A percentile compares a stretch with the other conserved stretches of the same genome.
phyloP scores from a whole-genome alignment of 2,888 invertebrate species.

The Tricholauxania praeusta region DNA sequence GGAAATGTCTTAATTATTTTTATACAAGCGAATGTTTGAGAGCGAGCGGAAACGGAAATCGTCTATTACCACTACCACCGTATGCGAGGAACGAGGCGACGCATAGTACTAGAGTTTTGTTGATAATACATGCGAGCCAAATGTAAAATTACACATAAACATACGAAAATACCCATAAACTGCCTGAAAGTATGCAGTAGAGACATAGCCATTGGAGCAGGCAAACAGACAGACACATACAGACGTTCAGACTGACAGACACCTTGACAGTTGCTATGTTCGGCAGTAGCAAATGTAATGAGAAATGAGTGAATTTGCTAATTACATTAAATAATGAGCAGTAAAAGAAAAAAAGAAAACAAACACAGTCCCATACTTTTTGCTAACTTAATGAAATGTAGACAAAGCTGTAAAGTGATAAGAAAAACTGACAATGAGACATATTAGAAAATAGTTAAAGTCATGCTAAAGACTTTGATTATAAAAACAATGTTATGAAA shows the following conservation, averaged over 20 bases:
- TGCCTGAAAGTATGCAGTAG: neutral
- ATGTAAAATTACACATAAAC: neutral
- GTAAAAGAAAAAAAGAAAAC: neutral
- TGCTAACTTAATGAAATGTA: neutral
- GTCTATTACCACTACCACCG: constrained; percentile 14
- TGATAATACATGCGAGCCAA: constrained; percentile 23
- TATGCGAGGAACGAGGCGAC: neutral
- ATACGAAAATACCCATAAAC: neutral
- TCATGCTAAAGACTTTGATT: no score
- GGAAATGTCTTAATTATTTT: constrained; percentile 40
- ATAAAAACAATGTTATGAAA: no score
- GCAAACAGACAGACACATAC: neutral
- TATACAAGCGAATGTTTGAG: neutral
- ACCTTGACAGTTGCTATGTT: constrained; percentile 19
- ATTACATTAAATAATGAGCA: constrained; percentile 29
- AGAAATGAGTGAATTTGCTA: constrained; percentile 23
- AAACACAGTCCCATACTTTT: neutral
- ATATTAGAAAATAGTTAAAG: no score
- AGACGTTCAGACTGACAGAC: neutral
- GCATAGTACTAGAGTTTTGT: neutral
- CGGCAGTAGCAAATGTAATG: constrained; percentile 2
- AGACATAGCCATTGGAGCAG: neutral
- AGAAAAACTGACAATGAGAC: no score
- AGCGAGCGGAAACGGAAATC: constrained; percentile 31
- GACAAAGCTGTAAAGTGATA: neutral